These are phyloP conservation scores for Entomobrya multifasciata DNA, from an alignment of 2,888 invertebrate species.

Conservation along the genomic window DNA sequence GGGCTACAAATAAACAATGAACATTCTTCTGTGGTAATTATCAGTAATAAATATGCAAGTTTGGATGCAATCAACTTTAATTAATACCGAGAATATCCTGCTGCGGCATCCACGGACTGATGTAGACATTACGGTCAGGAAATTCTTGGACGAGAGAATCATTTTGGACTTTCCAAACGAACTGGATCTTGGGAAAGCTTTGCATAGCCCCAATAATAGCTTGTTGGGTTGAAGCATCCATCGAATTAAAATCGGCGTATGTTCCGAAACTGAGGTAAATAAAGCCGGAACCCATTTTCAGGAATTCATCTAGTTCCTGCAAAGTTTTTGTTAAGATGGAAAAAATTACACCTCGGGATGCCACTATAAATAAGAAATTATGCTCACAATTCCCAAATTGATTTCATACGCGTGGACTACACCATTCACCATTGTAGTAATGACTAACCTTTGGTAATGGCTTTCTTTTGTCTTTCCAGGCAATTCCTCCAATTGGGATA, in stretches of 20 bases:
- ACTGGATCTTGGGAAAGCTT: conserved; percentile 44
- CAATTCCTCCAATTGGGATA: conserved; percentile 49
- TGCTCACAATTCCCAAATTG: no score
- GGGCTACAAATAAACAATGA: no score
- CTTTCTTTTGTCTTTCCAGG: conserved; percentile 25
- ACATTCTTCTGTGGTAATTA: no score
- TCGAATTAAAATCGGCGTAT: conserved; percentile 42
- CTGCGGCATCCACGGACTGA: conserved; percentile 52
- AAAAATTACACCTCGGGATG: background rate
- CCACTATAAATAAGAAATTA: no score
- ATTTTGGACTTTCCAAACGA: conserved; percentile 59
- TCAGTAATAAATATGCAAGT: background rate
- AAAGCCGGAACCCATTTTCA: conserved; percentile 37
- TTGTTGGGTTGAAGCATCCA: conserved; percentile 24
- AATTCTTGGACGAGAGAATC: conserved; percentile 30
- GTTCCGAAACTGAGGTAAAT: conserved; percentile 58
- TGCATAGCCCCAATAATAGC: conserved; percentile 31
- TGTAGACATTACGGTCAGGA: conserved; percentile 29
- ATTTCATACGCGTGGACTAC: no score
- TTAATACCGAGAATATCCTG: conserved; percentile 55
- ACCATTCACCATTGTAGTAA: no score
- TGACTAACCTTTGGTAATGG: conserved; percentile 60
- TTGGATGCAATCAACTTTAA: background rate
- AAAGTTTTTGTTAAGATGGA: background rate
- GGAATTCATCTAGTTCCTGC: conserved; percentile 47